phyloP scores from a whole-genome alignment of 2,888 invertebrate species.

The Eristalis pertinax region DNA sequence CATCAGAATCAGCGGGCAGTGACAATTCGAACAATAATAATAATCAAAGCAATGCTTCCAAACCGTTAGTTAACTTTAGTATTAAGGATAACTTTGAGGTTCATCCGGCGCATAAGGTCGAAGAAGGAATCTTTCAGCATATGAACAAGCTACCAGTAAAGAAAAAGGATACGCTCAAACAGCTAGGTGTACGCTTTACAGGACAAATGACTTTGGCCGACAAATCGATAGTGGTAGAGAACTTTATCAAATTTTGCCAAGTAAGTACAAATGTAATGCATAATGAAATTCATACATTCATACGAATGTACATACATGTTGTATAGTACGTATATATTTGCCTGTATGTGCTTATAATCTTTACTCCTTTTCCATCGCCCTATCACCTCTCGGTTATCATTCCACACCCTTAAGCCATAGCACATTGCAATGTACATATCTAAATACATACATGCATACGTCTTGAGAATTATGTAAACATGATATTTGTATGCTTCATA shows the following conservation, averaged over 20 bases:
- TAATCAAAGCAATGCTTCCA: constrained; percentile 77
- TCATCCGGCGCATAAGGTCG: constrained; percentile 81
- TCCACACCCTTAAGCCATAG: constrained; percentile 50
- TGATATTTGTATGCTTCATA: constrained; percentile 69
- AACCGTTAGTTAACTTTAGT: constrained; percentile 78
- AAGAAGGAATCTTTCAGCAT: constrained; percentile 81
- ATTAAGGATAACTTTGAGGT: constrained; percentile 81
- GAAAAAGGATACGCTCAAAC: constrained; percentile 80
- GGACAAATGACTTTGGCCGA: constrained; percentile 81
- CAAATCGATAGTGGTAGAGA: constrained; percentile 81
- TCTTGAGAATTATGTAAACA: constrained; percentile 67
- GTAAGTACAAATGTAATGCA: constrained; percentile 75
- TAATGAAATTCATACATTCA: constrained; percentile 50
- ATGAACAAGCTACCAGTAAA: constrained; percentile 81
- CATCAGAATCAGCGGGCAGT: constrained; percentile 78
- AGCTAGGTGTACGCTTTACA: constrained; percentile 80
- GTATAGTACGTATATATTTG: not conserved
- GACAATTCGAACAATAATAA: constrained; percentile 75
- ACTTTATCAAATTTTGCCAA: constrained; percentile 81
- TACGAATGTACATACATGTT: not conserved
- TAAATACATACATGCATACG: constrained; percentile 46
- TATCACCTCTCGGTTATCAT: constrained; percentile 15
- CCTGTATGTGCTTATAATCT: not conserved
- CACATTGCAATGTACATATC: constrained; percentile 47
- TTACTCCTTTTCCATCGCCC: constrained; percentile 7